phyloP scores from a whole-genome alignment of 2,113 vertebrate species.

The Atractosteus spatula region DNA sequence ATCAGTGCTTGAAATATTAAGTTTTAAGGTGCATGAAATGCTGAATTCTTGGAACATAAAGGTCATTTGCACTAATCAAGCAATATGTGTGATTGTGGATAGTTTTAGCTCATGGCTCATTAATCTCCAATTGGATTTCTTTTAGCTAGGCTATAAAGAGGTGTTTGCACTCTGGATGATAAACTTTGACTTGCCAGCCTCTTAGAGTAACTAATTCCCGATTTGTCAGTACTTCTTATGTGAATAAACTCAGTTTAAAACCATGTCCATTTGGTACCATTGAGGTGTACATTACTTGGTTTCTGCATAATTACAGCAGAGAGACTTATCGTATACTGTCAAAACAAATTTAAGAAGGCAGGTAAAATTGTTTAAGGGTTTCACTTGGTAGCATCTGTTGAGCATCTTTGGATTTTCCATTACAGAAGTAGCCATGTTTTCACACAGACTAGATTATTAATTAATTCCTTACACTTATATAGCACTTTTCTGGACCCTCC shows the following conservation, averaged over 20 bases:
- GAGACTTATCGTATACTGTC: background rate
- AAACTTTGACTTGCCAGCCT: conserved; percentile 39
- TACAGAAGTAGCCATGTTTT: background rate
- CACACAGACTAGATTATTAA: background rate
- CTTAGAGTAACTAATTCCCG: background rate
- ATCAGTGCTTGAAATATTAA: conserved; percentile 38
- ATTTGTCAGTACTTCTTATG: background rate
- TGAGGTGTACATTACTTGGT: no score
- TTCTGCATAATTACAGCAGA: background rate
- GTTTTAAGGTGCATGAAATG: conserved; percentile 6
- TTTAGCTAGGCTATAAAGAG: conserved; percentile 42
- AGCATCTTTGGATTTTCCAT: background rate
- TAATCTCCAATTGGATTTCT: conserved; percentile 60
- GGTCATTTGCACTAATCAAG: conserved; percentile 30
- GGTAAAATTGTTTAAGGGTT: background rate
- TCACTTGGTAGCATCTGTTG: background rate
- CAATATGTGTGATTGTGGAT: conserved; percentile 29
- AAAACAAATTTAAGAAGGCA: background rate
- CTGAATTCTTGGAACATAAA: background rate
- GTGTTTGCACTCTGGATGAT: conserved; percentile 53
- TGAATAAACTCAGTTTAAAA: background rate
- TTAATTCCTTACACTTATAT: no score
- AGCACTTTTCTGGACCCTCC: no score
- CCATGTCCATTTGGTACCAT: background rate
- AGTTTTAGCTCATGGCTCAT: conserved; percentile 53